phyloP scores from a whole-genome alignment of 2,797 vertebrate genomes.

The Channa striata region DNA sequence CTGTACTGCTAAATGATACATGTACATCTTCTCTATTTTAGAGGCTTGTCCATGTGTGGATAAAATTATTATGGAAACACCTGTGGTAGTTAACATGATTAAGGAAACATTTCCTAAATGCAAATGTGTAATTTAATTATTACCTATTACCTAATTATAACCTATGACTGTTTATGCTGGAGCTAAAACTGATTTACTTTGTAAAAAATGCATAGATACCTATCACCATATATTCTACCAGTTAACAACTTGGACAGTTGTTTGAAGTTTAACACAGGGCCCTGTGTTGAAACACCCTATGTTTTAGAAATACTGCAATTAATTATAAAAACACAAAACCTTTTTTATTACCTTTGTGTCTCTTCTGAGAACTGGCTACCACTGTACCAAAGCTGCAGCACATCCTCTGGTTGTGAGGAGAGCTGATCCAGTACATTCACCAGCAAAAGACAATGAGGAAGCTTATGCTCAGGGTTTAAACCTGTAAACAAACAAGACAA shows the following conservation, averaged over 20 bases:
- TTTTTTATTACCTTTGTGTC: conserved; percentile 73
- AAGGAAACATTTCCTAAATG: not conserved
- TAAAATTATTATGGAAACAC: not conserved
- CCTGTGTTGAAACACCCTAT: not conserved
- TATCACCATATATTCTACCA: too few species aligned
- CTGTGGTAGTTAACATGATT: not conserved
- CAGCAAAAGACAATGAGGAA: conserved; percentile 91
- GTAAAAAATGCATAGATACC: too few species aligned
- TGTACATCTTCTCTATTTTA: not conserved
- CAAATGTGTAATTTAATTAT: not conserved
- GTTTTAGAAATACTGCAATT: not conserved
- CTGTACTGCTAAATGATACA: not conserved
- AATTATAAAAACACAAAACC: not conserved
- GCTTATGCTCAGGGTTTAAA: conserved; percentile 82
- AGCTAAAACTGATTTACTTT: not conserved
- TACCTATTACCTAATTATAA: not conserved
- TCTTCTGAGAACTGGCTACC: conserved; percentile 83
- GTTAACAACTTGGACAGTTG: too few species aligned
- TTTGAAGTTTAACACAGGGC: not conserved
- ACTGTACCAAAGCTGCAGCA: conserved; percentile 87
- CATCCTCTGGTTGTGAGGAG: conserved; percentile 84
- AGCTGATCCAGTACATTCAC: conserved; percentile 87
- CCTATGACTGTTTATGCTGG: not conserved
- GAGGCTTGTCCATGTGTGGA: not conserved
- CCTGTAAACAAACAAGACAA: conserved; percentile 72